Conservation (phyloP, 2,888 invertebrate genomes). For the Polymixis flavicincta region DNA sequence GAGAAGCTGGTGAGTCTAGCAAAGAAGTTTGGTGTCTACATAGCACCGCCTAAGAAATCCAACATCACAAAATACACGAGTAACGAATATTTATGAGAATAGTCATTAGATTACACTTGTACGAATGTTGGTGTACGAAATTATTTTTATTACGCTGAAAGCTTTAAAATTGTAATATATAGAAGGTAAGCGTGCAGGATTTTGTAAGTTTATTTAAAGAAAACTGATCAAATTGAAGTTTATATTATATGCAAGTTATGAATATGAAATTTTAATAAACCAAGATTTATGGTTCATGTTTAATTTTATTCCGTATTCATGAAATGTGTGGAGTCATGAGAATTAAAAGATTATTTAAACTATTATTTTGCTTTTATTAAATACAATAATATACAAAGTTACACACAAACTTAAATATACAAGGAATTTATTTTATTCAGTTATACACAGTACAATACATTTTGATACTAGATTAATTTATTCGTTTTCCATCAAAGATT, state of each 20-base stretch:
- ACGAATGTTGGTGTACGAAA: constrained; percentile 79
- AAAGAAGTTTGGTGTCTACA: constrained; percentile 89
- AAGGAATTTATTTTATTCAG: constrained; percentile 15
- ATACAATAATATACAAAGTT: constrained; percentile 49
- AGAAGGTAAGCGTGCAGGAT: constrained; percentile 88
- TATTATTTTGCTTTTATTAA: constrained; percentile 68
- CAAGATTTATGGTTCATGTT: constrained; percentile 79
- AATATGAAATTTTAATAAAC: constrained; percentile 89
- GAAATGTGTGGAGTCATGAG: constrained; percentile 71
- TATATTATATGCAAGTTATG: constrained; percentile 89
- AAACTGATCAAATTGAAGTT: constrained; percentile 88
- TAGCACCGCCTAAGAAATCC: constrained; percentile 90
- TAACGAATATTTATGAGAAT: constrained; percentile 91
- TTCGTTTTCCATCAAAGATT: constrained; percentile 92
- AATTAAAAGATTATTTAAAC: constrained; percentile 75
- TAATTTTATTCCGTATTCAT: constrained; percentile 77
- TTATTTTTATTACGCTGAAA: constrained; percentile 89
- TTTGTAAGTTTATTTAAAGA: constrained; percentile 88
- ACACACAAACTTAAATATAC: constrained; percentile 21
- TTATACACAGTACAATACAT: constrained; percentile 12
- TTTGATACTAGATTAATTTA: constrained; percentile 40
- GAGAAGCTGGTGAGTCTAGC: constrained; percentile 87
- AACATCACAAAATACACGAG: constrained; percentile 93
- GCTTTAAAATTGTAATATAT: constrained; percentile 90
- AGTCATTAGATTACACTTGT: constrained; percentile 73